Base-by-base conservation (phyloP, 2,888 invertebrate genomes). In the Icerya purchasi region DNA sequence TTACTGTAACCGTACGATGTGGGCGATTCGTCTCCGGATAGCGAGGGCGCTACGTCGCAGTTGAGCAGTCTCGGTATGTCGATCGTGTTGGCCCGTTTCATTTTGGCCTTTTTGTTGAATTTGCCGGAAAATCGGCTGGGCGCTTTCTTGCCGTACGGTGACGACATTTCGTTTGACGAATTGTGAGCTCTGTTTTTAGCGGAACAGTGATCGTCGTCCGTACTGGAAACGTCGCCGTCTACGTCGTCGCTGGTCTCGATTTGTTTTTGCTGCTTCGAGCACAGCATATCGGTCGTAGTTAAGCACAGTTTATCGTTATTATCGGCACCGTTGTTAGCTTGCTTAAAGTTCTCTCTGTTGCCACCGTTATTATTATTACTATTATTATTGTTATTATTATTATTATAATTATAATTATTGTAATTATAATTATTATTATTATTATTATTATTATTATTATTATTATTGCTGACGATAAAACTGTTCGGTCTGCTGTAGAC, bases 51-150 rank as follows among this genome's bases (percentile, higher is more conserved):
- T 8, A 36, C 5, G 14, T 36, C 36, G 36, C 54, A 74, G 73
- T 68, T 79, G 72, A 76, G 64, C 0, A 81, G 79, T 67, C 85
- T 85, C 0, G 88, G 87, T 69, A 89, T 87, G 68, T 89, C 88
- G 63, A 89, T 86, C 1, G 90, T 90, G 66, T 90, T 90, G 2
- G 89, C 88, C 19, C 89, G 78, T 71, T 88, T 89, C 81, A 89
- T 85, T 66, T 83, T 80, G 22, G 81, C 74, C 68, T 84, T 86
- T 66, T 83, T 83, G 62, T 75, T 78, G 56, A 74, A 74, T 56
- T 63, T 62, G 24, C 54, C 60, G 24, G 62, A 60, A 60, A 64
- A 64, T 2, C 23, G 1, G 10, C 36, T 14, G 5, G 5, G 36
- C 61, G 0, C 52, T 54, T 2, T 52, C 52, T 3, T 54, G 57